These are phyloP conservation scores for Myzus persicae DNA, from an alignment of 1,140 invertebrate genomes.

Conservation along the genomic window DNA sequence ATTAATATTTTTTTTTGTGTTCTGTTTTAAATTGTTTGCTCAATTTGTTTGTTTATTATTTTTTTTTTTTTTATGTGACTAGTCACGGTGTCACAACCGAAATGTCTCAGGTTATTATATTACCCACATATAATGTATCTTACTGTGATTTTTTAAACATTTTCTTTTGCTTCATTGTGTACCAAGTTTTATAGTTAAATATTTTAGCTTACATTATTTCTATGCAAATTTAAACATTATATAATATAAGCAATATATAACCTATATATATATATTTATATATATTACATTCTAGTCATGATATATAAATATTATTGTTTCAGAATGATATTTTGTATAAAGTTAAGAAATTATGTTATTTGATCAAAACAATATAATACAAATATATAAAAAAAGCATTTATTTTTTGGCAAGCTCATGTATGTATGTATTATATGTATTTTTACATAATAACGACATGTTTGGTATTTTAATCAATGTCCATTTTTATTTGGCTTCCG, in stretches of 20 bases:
- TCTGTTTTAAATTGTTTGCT: conserved; percentile 57
- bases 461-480: conserved; percentile 5
- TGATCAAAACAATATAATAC: conserved; percentile 55
- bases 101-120: conserved; percentile 47
- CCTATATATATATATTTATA: conserved; percentile 16
- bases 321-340: conserved; percentile 50
- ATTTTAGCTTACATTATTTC: conserved; percentile 26
- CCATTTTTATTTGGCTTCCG: background rate
- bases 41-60: conserved; percentile 44
- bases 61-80: conserved; percentile 49
- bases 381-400: conserved; percentile 45
- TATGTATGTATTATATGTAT: background rate
- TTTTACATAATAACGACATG: background rate
- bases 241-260: conserved; percentile 36
- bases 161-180: conserved; percentile 44
- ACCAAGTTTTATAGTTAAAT: conserved; percentile 46
- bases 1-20: conserved; percentile 45
- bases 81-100: conserved; percentile 55
- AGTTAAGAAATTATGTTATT: conserved; percentile 52
- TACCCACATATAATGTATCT: conserved; percentile 17
- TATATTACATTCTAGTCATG: conserved; percentile 54
- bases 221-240: conserved; percentile 21
- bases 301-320: conserved; percentile 56
- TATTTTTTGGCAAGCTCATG: conserved; percentile 46
- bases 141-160: conserved; percentile 57